These are phyloP conservation scores for Harmothoe impar DNA, from an alignment of 2,888 invertebrate species.

Conservation along the genomic window DNA sequence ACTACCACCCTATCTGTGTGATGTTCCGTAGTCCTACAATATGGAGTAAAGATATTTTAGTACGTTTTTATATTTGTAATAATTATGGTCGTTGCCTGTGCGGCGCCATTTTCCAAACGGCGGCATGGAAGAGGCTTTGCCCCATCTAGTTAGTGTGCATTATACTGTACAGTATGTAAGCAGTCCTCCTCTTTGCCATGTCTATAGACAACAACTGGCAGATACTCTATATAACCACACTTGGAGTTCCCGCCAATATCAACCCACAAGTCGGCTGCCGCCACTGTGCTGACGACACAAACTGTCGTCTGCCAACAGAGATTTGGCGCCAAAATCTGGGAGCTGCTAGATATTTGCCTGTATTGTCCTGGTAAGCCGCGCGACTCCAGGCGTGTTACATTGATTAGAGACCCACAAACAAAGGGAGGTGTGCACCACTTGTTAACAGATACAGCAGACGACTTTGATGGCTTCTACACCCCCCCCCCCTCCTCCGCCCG, in stretches of 20 bases:
- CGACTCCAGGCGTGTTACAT: background rate
- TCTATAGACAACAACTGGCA: no score
- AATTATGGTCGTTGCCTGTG: no score
- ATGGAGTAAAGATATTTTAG: no score
- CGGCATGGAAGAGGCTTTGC: no score
- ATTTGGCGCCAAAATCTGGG: constrained; percentile 3
- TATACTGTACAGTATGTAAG: no score
- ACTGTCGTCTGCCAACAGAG: background rate
- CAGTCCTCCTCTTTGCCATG: no score
- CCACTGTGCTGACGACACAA: background rate
- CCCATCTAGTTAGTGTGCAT: no score
- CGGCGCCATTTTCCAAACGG: no score
- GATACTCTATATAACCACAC: no score
- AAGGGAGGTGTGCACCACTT: background rate
- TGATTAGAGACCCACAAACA: background rate
- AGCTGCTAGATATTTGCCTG: background rate
- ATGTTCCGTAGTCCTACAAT: no score
- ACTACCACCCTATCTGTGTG: no score
- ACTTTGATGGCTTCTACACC: background rate
- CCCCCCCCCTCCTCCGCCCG: background rate
- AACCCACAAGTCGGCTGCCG: background rate
- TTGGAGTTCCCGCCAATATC: constrained; percentile 6
- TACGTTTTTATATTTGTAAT: no score
- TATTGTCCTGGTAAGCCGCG: background rate
- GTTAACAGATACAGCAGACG: background rate